These are phyloP conservation scores for Tricholauxania praeusta DNA, from an alignment of 2,888 invertebrate genomes.

Conservation along the genomic window DNA sequence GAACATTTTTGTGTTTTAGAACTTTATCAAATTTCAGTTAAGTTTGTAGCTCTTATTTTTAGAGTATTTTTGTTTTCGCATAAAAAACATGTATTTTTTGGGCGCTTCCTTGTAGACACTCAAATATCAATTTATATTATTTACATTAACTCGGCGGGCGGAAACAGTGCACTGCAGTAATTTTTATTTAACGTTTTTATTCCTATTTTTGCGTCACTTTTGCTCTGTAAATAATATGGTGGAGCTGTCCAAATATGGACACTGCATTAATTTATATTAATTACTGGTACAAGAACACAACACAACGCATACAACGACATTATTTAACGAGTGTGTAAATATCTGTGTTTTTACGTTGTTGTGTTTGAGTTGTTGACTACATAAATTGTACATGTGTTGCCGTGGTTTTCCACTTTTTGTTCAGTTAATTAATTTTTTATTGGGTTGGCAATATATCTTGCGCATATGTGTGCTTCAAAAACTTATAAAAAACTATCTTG, in stretches of 20 bases:
- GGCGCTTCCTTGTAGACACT: no score
- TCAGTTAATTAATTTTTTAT: conserved; percentile 6
- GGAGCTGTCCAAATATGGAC: conserved; percentile 31
- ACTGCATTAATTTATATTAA: conserved; percentile 37
- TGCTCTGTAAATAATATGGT: conserved; percentile 28
- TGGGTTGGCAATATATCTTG: background rate
- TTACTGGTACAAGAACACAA: conserved; percentile 17
- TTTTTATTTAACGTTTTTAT: conserved; percentile 7
- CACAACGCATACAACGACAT: background rate
- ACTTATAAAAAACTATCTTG: conserved; percentile 12
- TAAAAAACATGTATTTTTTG: no score
- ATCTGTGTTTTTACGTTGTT: conserved; percentile 4
- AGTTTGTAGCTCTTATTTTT: no score
- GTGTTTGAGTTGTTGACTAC: conserved; percentile 7
- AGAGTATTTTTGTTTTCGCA: no score
- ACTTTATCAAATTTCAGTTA: no score
- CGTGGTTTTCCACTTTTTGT: background rate
- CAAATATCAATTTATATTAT: no score
- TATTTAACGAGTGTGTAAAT: background rate
- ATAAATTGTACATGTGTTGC: conserved; percentile 25
- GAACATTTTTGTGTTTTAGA: no score
- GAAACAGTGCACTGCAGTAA: conserved; percentile 27
- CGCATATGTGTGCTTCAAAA: background rate
- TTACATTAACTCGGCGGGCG: no score
- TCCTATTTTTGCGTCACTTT: background rate